Evolutionary conservation across 2,888 invertebrate species (phyloP).

Genomic region (Lithophane leautieri): DNA sequence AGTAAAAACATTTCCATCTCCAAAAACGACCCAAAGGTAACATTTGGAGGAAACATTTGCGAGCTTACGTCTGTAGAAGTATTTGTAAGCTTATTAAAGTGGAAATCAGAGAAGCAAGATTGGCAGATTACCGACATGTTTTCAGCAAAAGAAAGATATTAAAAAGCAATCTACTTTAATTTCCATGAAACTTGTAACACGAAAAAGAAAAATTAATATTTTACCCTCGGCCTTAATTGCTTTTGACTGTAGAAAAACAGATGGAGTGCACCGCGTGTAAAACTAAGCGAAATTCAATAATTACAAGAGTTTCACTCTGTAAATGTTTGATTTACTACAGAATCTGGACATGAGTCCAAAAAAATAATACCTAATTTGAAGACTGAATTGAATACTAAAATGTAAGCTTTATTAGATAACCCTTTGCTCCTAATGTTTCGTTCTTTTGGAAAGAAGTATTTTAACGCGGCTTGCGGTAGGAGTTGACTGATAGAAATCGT

Average conservation of each 20-base stretch:
- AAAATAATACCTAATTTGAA: background rate
- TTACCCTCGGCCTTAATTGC: constrained; percentile 71
- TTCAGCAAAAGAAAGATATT: constrained; percentile 55
- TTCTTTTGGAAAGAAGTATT: too few relatives aligned
- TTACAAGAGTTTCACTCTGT: constrained; percentile 45
- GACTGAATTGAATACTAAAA: background rate
- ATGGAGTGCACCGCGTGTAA: constrained; percentile 57
- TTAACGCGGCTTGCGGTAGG: too few relatives aligned
- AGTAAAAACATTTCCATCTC: constrained; percentile 69
- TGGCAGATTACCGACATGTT: constrained; percentile 55
- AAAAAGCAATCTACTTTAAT: constrained; percentile 73
- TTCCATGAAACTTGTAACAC: constrained; percentile 67
- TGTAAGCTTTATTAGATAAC: background rate
- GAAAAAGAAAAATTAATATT: constrained; percentile 70
- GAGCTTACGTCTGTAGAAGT: constrained; percentile 31
- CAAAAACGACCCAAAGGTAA: constrained; percentile 66
- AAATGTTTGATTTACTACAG: constrained; percentile 12
- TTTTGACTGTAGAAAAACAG: constrained; percentile 62
- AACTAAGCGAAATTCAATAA: constrained; percentile 62
- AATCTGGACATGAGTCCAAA: background rate
- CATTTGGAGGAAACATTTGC: constrained; percentile 57
- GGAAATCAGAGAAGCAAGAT: constrained; percentile 23
- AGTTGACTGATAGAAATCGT: too few relatives aligned
- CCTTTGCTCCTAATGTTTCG: too few relatives aligned
- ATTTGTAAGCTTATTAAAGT: constrained; percentile 24